phyloP scores from a whole-genome alignment of 1,140 invertebrate species.

The Drosophila sulfurigaster region DNA sequence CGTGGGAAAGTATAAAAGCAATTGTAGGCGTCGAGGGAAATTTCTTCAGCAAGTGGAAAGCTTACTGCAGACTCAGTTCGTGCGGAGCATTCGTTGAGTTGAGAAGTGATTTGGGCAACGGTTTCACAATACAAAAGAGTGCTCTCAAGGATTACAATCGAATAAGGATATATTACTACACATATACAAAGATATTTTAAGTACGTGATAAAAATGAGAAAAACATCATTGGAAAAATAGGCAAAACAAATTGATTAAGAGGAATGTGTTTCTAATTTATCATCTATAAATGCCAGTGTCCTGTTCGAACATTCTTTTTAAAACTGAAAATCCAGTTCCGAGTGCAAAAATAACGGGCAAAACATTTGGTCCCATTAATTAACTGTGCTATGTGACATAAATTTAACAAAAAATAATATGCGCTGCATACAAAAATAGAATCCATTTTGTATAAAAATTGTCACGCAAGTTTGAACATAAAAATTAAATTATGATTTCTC shows the following conservation, averaged over 20 bases:
- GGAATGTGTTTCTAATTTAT: background rate
- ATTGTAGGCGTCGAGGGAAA: constrained; percentile 77
- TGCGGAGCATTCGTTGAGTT: constrained; percentile 66
- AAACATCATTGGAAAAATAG: background rate
- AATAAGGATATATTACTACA: constrained; percentile 40
- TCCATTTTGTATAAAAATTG: constrained; percentile 65
- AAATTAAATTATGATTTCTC: constrained; percentile 74
- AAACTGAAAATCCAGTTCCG: constrained; percentile 32
- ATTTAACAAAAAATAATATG: constrained; percentile 44
- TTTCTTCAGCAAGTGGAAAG: constrained; percentile 69
- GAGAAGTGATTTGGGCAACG: constrained; percentile 60
- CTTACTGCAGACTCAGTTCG: constrained; percentile 65
- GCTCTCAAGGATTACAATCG: constrained; percentile 30
- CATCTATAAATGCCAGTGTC: background rate
- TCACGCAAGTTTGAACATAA: constrained; percentile 62
- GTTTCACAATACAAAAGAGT: constrained; percentile 6
- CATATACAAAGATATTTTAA: background rate
- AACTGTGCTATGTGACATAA: constrained; percentile 57
- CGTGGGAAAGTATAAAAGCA: constrained; percentile 77
- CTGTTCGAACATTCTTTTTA: constrained; percentile 19
- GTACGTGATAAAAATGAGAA: constrained; percentile 4
- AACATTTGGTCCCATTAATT: constrained; percentile 76
- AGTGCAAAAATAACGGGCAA: constrained; percentile 50
- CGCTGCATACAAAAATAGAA: constrained; percentile 64
- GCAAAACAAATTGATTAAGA: constrained; percentile 3